These are phyloP conservation scores for Drosophila sp. DNA, from an alignment of 1,140 invertebrate genomes.

Conservation along the genomic window DNA sequence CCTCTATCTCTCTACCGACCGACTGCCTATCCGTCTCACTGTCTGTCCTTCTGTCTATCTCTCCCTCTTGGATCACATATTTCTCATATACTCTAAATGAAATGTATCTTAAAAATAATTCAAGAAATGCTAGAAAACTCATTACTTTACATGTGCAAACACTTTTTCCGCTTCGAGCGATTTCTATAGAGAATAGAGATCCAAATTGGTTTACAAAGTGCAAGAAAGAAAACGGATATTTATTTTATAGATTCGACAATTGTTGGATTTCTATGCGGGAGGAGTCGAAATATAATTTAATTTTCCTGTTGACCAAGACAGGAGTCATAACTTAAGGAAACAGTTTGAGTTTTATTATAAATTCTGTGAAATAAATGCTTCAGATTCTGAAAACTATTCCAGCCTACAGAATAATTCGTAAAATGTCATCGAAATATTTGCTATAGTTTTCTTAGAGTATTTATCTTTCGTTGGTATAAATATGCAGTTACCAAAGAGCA, in stretches of 20 bases:
- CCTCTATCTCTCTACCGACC: background rate
- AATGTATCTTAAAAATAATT: slow-evolving; percentile 9
- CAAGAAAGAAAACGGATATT: background rate
- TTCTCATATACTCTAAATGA: slow-evolving; percentile 3
- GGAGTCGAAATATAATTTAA: background rate
- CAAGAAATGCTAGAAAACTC: background rate
- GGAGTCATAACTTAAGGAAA: too few relatives aligned
- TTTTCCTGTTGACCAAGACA: background rate
- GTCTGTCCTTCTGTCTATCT: slow-evolving; percentile 31
- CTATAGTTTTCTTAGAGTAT: background rate
- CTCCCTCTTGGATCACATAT: slow-evolving; percentile 10
- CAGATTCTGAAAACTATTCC: too few relatives aligned
- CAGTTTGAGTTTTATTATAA: too few relatives aligned
- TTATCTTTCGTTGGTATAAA: background rate
- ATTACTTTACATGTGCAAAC: slow-evolving; percentile 15
- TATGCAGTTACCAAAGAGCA: background rate
- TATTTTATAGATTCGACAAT: background rate
- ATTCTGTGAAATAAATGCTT: too few relatives aligned
- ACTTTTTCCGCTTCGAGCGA: background rate
- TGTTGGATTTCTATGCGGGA: background rate
- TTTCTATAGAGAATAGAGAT: background rate
- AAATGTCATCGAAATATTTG: too few relatives aligned
- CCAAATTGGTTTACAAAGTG: background rate
- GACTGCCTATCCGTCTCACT: slow-evolving; percentile 25
- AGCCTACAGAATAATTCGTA: too few relatives aligned